Base-by-base conservation (phyloP, 2,797 vertebrate genomes). In the Danio albolineatus region DNA sequence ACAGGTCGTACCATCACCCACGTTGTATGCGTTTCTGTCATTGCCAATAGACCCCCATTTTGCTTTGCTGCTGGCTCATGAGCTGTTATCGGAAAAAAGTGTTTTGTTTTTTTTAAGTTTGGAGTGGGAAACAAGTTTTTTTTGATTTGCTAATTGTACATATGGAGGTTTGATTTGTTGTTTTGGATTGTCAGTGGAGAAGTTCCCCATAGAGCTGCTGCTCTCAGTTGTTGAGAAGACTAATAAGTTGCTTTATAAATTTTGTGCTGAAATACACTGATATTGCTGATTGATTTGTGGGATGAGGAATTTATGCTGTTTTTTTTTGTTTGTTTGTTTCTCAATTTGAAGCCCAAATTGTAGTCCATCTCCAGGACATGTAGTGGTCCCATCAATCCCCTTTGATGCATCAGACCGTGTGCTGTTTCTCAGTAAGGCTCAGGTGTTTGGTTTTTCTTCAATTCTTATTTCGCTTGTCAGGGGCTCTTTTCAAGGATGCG, bases 391-490 rank as follows among this genome's bases (percentile, higher is more conserved):
- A 64, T 43, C 48, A 65, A 69, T 48, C 7, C 10, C 54, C 36
- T 41, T 56, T 41, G 69, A 57, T 17, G 62, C 44, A 38, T 71
- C 61, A 66, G 38, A 65, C 64, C 39, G 14, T 64, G 62, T 74
- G 48, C 53, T 21, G 10, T 21, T 64, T 80, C 13, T 48, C 73
- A 82, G 62, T 67, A 82, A 62, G 88, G 79, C 87, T 85, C 90
- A 91, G 89, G 90, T 92, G 90, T 90, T 89, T 89, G 85, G 81
- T 87, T 16, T 53, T 53, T 84, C 72, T 87, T 88, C 84, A 89
- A 81, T 76, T 86, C 49, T 76, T 84, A 21, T 84, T 86, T 76
- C 74, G 51, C 49, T 70, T 64, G 4, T 77, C 61, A 73, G 85
- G 83, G 84, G 75, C 74, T 19, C 5, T 60, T 79, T 83, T 85